A percentile compares a stretch with the other conserved stretches of the same genome.
Conservation (phyloP, 1,140 invertebrate genomes). For the Contarinia nasturtii region DNA sequence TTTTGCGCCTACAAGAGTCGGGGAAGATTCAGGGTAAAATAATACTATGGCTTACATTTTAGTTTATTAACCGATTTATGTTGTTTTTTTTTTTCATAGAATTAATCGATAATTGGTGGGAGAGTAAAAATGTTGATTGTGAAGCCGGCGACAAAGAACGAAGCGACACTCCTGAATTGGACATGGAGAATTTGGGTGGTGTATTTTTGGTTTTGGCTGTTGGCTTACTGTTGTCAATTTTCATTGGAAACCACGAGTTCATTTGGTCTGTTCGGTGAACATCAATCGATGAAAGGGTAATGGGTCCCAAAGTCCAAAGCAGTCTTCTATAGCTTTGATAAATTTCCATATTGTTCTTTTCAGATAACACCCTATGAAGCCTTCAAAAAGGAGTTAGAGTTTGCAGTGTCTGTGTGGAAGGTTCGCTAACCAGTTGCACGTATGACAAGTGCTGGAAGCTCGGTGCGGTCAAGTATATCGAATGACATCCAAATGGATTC, state of each 20-base stretch:
- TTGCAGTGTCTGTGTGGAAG: too few species aligned
- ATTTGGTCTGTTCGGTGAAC: slow-evolving; percentile 62
- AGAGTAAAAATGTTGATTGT: background rate
- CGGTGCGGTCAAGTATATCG: too few species aligned
- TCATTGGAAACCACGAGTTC: slow-evolving; percentile 57
- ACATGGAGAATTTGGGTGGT: slow-evolving; percentile 48
- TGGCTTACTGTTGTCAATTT: slow-evolving; percentile 35
- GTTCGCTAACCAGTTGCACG: too few species aligned
- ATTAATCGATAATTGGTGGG: background rate
- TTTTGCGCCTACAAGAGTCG: slow-evolving; percentile 42
- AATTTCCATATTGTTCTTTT: too few species aligned
- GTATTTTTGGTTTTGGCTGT: slow-evolving; percentile 48
- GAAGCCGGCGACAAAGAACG: slow-evolving; percentile 15
- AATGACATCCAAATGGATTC: too few species aligned
- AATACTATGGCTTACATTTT: slow-evolving; percentile 41
- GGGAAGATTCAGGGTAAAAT: slow-evolving; percentile 59
- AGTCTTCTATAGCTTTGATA: background rate
- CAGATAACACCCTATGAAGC: too few species aligned
- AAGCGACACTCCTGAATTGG: slow-evolving; percentile 31
- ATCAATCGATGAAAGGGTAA: slow-evolving; percentile 49
- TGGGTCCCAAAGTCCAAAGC: too few species aligned
- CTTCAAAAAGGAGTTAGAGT: too few species aligned
- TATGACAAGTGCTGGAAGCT: too few species aligned
- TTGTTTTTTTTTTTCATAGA: too few species aligned
- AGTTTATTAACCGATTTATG: background rate